phyloP scores from a whole-genome alignment of 2,797 vertebrate species.

The Meda fulgida region DNA sequence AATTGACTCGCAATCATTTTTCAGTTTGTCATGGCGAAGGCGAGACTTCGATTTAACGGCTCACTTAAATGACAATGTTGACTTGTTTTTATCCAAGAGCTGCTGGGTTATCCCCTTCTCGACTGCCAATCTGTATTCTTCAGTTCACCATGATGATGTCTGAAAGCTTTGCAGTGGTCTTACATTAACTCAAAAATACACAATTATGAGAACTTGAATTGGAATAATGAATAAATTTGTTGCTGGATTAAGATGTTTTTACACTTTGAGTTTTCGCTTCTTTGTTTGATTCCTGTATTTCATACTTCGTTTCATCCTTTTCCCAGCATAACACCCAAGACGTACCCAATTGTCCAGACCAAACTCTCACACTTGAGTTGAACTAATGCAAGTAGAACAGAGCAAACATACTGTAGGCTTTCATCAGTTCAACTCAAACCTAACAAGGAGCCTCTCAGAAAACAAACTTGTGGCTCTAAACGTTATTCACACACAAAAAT shows the following conservation, averaged over 20 bases:
- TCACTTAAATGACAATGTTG: constrained; percentile 34
- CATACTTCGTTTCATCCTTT: constrained; percentile 21
- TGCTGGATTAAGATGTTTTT: background rate
- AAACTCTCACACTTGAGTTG: constrained; percentile 43
- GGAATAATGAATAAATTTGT: background rate
- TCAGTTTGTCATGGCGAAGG: constrained; percentile 48
- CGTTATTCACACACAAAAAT: background rate
- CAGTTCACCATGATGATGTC: constrained; percentile 1
- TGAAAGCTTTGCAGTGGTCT: constrained; percentile 1
- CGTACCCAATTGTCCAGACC: constrained; percentile 25
- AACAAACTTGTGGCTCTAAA: constrained; percentile 29
- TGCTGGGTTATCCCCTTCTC: constrained; percentile 35
- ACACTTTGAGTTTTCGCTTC: background rate
- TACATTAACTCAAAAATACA: constrained; percentile 21
- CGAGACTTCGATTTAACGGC: constrained; percentile 30
- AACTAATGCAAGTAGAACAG: constrained; percentile 39
- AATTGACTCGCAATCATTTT: constrained; percentile 48
- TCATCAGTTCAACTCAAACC: constrained; percentile 33
- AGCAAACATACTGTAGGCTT: constrained; percentile 25
- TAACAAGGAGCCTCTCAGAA: constrained; percentile 38
- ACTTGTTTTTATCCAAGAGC: constrained; percentile 39
- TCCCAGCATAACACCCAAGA: constrained; percentile 33
- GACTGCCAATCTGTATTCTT: constrained; percentile 34
- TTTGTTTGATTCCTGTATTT: background rate
- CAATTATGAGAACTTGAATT: constrained; percentile 15